phyloP scores from a whole-genome alignment of 2,113 vertebrate genomes.

The Brachirus orientalis region DNA sequence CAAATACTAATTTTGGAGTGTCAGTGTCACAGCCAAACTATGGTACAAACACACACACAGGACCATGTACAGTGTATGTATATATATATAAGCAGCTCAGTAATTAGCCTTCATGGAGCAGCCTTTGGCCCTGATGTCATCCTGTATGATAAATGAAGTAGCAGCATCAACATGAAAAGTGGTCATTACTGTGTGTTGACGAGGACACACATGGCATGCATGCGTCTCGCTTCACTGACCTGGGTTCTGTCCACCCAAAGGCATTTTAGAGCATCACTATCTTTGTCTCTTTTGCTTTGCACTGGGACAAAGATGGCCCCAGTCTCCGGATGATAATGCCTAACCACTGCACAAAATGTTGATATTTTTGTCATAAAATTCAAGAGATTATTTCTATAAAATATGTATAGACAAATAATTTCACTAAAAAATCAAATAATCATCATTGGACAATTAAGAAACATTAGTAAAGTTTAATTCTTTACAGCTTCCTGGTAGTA shows the following conservation, averaged over 20 bases:
- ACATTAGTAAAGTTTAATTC: no score
- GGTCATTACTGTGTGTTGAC: constrained; percentile 61
- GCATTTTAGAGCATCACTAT: constrained; percentile 29
- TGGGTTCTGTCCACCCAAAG: constrained; percentile 24
- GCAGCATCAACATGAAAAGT: constrained; percentile 48
- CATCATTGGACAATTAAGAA: no score
- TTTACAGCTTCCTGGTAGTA: no score
- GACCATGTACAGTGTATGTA: constrained; percentile 4
- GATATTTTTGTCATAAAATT: no score
- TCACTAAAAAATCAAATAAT: no score
- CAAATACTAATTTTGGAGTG: constrained; percentile 29
- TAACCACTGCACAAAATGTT: neutral
- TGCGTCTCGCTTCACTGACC: constrained; percentile 36
- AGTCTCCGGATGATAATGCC: neutral
- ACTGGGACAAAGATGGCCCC: neutral
- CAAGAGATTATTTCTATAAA: no score
- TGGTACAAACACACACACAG: neutral
- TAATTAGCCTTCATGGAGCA: constrained; percentile 55
- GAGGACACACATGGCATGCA: constrained; percentile 15
- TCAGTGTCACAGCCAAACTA: constrained; percentile 26
- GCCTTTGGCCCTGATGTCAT: constrained; percentile 58
- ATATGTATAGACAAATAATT: no score
- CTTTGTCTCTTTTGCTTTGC: no score
- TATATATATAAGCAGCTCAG: constrained; percentile 56
- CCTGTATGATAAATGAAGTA: constrained; percentile 57